Conservation (phyloP, 2,797 vertebrate genomes). For the Octomys mimax region DNA sequence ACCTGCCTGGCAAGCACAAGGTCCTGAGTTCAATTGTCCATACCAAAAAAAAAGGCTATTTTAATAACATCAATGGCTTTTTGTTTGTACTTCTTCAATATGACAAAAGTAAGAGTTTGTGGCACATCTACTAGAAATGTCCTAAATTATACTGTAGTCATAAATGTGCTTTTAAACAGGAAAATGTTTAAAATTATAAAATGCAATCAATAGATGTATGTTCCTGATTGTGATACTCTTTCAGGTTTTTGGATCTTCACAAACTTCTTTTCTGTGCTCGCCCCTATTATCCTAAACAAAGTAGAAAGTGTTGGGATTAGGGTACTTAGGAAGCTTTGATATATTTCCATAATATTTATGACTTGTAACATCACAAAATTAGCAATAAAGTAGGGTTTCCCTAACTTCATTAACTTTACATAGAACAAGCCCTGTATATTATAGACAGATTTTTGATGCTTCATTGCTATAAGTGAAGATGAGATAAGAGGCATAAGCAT, state of each 20-base stretch:
- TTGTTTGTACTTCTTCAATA: neutral
- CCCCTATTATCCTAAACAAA: neutral
- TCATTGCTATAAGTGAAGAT: neutral
- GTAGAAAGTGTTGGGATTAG: neutral
- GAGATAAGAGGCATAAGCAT: neutral
- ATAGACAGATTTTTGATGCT: neutral
- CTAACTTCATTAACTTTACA: neutral
- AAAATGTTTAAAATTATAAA: slow-evolving; percentile 9
- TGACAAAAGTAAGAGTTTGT: neutral
- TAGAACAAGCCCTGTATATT: neutral
- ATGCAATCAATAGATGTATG: neutral
- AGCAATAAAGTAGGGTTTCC: neutral
- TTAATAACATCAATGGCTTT: neutral
- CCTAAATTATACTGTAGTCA: neutral
- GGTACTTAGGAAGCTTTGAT: neutral
- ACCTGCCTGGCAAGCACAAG: too few relatives aligned
- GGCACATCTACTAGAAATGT: neutral
- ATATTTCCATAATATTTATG: neutral
- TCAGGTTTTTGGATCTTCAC: neutral
- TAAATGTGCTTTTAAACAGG: neutral
- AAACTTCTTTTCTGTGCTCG: neutral
- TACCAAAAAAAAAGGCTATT: neutral
- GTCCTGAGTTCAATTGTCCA: too few relatives aligned
- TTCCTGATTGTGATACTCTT: neutral
- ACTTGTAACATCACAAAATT: neutral